Conservation (phyloP, 2,113 vertebrate genomes). For the Haplochromis vanheusdeni region DNA sequence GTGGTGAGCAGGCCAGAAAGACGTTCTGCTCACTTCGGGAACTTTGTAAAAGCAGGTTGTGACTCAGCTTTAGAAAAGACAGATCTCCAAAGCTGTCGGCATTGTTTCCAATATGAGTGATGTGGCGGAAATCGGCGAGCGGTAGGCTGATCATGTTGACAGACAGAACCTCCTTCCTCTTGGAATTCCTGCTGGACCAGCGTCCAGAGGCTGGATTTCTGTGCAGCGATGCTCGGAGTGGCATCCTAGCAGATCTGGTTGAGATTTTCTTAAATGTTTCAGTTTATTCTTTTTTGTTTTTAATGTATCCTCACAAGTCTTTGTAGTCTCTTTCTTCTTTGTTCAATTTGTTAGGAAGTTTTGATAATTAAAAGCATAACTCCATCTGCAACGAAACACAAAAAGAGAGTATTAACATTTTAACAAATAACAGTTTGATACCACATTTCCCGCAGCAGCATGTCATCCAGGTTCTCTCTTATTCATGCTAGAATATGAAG, state of each 20-base stretch:
- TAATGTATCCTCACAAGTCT: not conserved
- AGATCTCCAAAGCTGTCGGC: constrained; percentile 74
- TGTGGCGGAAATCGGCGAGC: constrained; percentile 72
- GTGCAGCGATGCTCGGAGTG: constrained; percentile 52
- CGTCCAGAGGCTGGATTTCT: constrained; percentile 46
- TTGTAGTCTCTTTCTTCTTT: not conserved
- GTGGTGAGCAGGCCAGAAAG: constrained; percentile 73
- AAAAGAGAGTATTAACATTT: not conserved
- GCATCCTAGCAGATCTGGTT: constrained; percentile 49
- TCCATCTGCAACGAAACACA: constrained; percentile 36
- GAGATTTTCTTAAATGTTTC: not conserved
- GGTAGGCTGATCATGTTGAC: constrained; percentile 78
- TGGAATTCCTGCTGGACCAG: constrained; percentile 48
- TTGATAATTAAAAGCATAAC: not conserved
- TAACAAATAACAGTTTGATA: not conserved
- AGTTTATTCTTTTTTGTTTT: not conserved
- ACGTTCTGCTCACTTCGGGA: constrained; percentile 81
- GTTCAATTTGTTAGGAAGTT: not conserved
- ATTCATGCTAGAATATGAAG: not conserved
- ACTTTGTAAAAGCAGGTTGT: constrained; percentile 61
- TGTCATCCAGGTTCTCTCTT: not conserved
- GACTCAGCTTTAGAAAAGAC: constrained; percentile 68
- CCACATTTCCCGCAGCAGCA: not conserved
- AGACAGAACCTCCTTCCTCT: constrained; percentile 53
- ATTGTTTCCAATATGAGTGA: constrained; percentile 66